phyloP scores from a whole-genome alignment of 2,888 invertebrate species.

The Aphrophora alni region DNA sequence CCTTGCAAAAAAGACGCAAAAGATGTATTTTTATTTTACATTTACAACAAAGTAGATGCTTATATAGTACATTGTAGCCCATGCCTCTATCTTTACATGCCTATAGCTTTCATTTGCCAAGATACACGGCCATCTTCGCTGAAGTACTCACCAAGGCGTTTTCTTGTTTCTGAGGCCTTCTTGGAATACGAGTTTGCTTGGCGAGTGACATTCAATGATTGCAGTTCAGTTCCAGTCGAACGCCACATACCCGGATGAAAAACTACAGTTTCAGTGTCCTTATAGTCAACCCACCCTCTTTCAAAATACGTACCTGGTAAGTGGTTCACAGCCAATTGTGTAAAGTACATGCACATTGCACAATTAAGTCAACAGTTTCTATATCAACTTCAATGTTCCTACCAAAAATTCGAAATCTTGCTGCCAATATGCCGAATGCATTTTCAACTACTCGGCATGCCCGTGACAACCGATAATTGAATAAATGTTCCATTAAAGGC shows the following conservation, averaged over 20 bases:
- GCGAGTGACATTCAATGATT: conserved; percentile 15
- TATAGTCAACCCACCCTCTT: conserved; percentile 27
- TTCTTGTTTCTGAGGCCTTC: conserved; percentile 26
- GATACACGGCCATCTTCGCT: conserved; percentile 19
- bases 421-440: conserved; percentile 29
- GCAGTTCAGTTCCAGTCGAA: conserved; percentile 14
- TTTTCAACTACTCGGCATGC: conserved; percentile 27
- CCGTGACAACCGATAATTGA: conserved; percentile 30
- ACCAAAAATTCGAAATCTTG: conserved; percentile 22
- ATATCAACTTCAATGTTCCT: conserved; percentile 17
- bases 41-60: no score
- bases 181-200: conserved; percentile 16
- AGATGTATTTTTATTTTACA: no score
- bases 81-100: neutral
- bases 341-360: conserved; percentile 24
- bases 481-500: conserved; percentile 7
- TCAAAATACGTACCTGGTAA: conserved; percentile 27
- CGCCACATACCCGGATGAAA: conserved; percentile 28
- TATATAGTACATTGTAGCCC: no score
- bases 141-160: conserved; percentile 23
- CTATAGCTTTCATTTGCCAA: conserved; percentile 32
- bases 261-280: conserved; percentile 29
- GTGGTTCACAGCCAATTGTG: conserved; percentile 30
- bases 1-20: no score
- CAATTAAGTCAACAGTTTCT: conserved; percentile 30